Base-by-base conservation (phyloP, 2,888 invertebrate species). In the Busseola fusca region DNA sequence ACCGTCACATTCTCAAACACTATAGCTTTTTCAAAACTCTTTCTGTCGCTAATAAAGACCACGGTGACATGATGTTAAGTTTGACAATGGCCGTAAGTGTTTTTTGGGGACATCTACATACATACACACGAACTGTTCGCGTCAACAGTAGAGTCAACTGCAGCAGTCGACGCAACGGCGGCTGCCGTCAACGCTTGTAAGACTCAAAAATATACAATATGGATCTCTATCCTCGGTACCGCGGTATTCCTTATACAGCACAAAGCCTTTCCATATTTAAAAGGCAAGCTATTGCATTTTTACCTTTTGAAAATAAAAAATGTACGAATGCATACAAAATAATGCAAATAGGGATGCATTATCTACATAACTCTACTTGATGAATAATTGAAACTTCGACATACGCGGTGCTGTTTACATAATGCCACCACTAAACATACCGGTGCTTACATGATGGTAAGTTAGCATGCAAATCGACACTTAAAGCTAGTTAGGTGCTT, bases 331-430 rank as follows among this genome's bases (percentile, higher is more conserved):
- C 80, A 81, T 78, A 80, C 82, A 80, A 78, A 82, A 74, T 68
- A 70, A 80, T 80, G 74, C 65, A 69, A 80, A 82, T 78, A 68
- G n/a, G 64, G 50, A 27, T 66, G 59, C 56, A 58, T 50, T 71
- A 68, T 78, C 54, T 69, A 34, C 34, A 34, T 7, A 66, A 58
- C 73, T 69, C 42, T 16, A 60, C 63, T 65, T 82, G 80, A 78
- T 74, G 82, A 80, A 80, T 80, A 80, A 80, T 80, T 80, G 80
- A 80, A 82, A 78, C 78, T 59, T 78, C 66, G 64, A 64, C 80
- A 70, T 70, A 82, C 74, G 57, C 6, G 54, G 60, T 48, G 62
- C 70, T 42, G 82, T 82, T 80, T 71, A 82, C 82, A 74, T 78
- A 82, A 73, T 69, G 54, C 64, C 25, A 58, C 54, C 59, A 56